phyloP scores from a whole-genome alignment of 2,113 vertebrate species.

The Hystrix cristata region DNA sequence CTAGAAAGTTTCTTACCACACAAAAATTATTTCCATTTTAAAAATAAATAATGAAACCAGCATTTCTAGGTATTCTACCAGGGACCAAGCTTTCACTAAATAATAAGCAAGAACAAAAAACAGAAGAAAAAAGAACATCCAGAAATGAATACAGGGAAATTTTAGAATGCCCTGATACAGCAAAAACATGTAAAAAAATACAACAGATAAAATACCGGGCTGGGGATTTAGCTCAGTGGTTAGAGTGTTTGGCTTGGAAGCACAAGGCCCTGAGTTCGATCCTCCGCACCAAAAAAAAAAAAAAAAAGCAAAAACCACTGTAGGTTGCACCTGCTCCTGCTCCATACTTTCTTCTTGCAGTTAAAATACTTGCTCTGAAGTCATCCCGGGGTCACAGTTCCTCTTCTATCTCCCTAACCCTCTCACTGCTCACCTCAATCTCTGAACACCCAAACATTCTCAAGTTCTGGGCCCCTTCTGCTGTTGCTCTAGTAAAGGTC shows the following conservation, averaged over 20 bases:
- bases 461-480: background rate
- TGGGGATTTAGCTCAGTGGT: too few relatives aligned
- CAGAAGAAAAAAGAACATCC: background rate
- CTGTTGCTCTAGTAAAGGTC: background rate
- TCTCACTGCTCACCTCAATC: background rate
- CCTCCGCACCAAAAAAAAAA: too few relatives aligned
- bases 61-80: background rate
- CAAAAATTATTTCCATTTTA: background rate
- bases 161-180: background rate
- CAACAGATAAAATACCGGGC: background rate
- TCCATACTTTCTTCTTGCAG: background rate
- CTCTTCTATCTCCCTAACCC: background rate
- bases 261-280: too few relatives aligned
- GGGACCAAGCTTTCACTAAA: background rate
- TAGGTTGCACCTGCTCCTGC: background rate
- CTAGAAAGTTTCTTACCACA: background rate
- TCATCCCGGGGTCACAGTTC: background rate
- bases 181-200: background rate
- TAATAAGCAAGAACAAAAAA: background rate
- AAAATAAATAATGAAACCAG: constrained; percentile 8
- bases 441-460: background rate
- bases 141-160: background rate
- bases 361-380: background rate
- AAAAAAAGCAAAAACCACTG: background rate
- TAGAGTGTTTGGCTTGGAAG: too few relatives aligned